Evolutionary conservation across 2,888 invertebrate species (phyloP), one percentile per base, ranked within the genome.

Genomic region (Chalcosyrphus nemorum): DNA sequence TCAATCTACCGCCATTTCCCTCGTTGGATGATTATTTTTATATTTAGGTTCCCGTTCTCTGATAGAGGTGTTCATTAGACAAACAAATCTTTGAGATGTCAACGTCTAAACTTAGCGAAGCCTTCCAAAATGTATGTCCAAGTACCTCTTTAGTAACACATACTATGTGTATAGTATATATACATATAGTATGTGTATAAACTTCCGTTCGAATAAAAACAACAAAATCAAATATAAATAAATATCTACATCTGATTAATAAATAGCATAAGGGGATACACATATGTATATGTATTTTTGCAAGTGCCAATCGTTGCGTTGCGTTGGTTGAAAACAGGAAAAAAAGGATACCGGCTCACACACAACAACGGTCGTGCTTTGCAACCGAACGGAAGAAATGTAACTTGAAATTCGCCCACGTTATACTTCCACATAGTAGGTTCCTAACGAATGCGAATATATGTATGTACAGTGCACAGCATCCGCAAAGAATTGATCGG

Each of bases 391-490:
- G 29, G 13, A 45, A 59, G 50, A 24, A 50, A 56, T 27, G 5
- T 15, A 56, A 35, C 68, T 65, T 24, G 35, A 57, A 76, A 63
- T 50, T 65, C 57, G 81, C 81, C 81, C 71, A 81, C 81, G 70
- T 76, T 76, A 32, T 35, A 70, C 43, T 56, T 75, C 41, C 32
- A 63, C 54, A 50, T 66, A 38, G 24, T 24, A 4, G 24, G 24
- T 19, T 57, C 32, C 21, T 47, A 59, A 38, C 65, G 56, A 66
- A 68, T 68, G 66, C 47, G 38, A 81, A 68, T 61, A 35, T n/a
- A n/a, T n/a, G n/a, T n/a, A n/a, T n/a, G n/a, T n/a, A n/a, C 75
- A 74, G 68, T 80, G 45, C 45, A 54, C 81, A 81, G 81, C 61
- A 76, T 76, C 81, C 75, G 76, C 81, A 61, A 68, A 43, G 61